Evolutionary conservation across 2,797 vertebrate genomes (phyloP).

Genomic region (Myripristis jacobus): DNA sequence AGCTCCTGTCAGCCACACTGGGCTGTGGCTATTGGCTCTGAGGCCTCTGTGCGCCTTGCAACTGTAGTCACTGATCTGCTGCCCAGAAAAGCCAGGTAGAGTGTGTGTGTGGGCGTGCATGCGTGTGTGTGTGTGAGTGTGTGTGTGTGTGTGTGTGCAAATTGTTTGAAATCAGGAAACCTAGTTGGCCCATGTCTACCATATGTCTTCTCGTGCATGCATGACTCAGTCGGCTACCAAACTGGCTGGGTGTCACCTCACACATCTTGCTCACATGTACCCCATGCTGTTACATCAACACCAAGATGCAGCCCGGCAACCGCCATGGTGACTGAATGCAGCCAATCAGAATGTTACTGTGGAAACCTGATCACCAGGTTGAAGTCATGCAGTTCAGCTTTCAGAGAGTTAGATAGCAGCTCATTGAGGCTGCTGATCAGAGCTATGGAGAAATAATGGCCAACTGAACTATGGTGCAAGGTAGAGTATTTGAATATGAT

Average conservation of each 20-base stretch:
- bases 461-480: constrained; percentile 28
- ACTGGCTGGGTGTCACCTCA: constrained; percentile 27
- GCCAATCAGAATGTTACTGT: constrained; percentile 22
- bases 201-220: constrained; percentile 9
- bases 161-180: constrained; percentile 10
- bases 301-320: constrained; percentile 3
- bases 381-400: constrained; percentile 40
- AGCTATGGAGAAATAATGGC: constrained; percentile 37
- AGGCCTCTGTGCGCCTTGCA: constrained; percentile 21
- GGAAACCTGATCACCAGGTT: constrained; percentile 59
- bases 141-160: constrained; percentile 9
- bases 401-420: constrained; percentile 49
- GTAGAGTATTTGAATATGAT: constrained; percentile 47
- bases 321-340: constrained; percentile 42
- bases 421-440: constrained; percentile 49
- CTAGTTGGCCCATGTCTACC: constrained; percentile 1
- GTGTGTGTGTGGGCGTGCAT: too few species aligned
- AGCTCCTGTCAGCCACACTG: constrained; percentile 21
- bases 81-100: constrained; percentile 30
- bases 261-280: constrained; percentile 21
- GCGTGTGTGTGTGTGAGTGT: too few species aligned
- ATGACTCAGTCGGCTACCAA: constrained; percentile 2
- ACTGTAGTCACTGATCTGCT: constrained; percentile 45
- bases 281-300: constrained; percentile 30
- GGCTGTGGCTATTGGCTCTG: constrained; percentile 28